These are phyloP conservation scores for Caenorhabditis uteleia DNA, from an alignment of 2,888 invertebrate species.

Conservation along the genomic window DNA sequence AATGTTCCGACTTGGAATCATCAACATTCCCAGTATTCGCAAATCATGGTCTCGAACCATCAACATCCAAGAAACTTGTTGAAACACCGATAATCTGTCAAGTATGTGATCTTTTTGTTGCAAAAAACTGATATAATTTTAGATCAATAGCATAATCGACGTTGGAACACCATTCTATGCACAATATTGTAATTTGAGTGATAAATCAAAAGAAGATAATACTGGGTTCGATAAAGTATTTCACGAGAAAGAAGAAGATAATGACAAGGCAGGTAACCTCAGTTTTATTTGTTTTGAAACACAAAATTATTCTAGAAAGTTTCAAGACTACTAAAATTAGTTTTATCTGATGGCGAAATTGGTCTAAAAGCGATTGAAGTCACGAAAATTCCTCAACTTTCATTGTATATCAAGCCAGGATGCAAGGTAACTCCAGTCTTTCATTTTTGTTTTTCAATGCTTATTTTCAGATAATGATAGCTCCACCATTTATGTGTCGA, in stretches of 20 bases:
- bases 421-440: slow-evolving; percentile 4
- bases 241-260: slow-evolving; percentile 28
- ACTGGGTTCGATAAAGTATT: slow-evolving; percentile 30
- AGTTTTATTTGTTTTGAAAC: background rate
- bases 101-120: slow-evolving; percentile 1
- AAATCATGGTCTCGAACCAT: slow-evolving; percentile 16
- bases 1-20: slow-evolving; percentile 7
- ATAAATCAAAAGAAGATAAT: slow-evolving; percentile 12
- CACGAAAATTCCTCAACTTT: slow-evolving; percentile 17
- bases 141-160: slow-evolving; percentile 26
- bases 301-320: slow-evolving; percentile 15
- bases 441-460: background rate
- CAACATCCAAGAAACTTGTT: slow-evolving; percentile 4
- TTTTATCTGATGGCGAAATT: slow-evolving; percentile 18
- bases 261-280: slow-evolving; percentile 9
- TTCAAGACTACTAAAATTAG: slow-evolving; percentile 18
- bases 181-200: slow-evolving; percentile 12
- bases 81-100: slow-evolving; percentile 24
- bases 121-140: background rate
- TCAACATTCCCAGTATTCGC: slow-evolving; percentile 20
- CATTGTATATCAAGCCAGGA: slow-evolving; percentile 25
- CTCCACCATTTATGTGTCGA: slow-evolving; percentile 11
- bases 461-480: slow-evolving; percentile 12
- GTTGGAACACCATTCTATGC: slow-evolving; percentile 21
- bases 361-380: slow-evolving; percentile 22